phyloP scores from a whole-genome alignment of 35 echinoderm and acorn worm species.

The Eucidaris tribuloides region DNA sequence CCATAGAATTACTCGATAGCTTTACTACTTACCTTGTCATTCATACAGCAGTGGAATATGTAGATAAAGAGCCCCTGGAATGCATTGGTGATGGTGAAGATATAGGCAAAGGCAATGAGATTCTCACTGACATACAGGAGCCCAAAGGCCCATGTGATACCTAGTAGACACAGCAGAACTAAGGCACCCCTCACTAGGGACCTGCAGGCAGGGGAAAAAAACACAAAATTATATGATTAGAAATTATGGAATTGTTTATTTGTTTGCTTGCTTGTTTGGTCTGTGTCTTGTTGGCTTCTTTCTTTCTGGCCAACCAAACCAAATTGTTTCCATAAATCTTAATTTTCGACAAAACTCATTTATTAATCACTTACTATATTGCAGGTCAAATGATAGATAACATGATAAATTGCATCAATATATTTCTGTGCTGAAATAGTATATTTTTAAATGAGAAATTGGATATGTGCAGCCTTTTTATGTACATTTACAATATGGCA shows the following conservation, averaged over 20 bases:
- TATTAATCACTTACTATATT: too few relatives aligned
- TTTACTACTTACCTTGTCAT: slow-evolving; percentile 83
- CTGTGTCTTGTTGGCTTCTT: slow-evolving; percentile 69
- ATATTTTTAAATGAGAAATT: too few relatives aligned
- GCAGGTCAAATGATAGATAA: too few relatives aligned
- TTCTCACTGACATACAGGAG: slow-evolving; percentile 74
- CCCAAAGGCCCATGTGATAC: slow-evolving; percentile 94
- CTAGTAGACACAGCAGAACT: slow-evolving; percentile 86
- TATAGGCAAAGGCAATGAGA: slow-evolving; percentile 71
- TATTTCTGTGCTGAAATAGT: too few relatives aligned
- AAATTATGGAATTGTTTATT: too few relatives aligned
- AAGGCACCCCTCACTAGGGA: slow-evolving; percentile 73
- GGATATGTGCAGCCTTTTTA: too few relatives aligned
- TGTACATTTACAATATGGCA: too few relatives aligned
- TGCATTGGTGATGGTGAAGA: slow-evolving; percentile 91
- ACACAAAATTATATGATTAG: too few relatives aligned
- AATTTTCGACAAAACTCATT: too few relatives aligned
- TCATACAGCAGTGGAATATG: slow-evolving; percentile 93
- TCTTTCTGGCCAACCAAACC: too few relatives aligned
- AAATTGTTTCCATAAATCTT: too few relatives aligned
- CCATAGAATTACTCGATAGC: background rate
- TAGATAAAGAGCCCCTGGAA: slow-evolving; percentile 91
- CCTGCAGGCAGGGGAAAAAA: slow-evolving; percentile 20
- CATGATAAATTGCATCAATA: too few relatives aligned
- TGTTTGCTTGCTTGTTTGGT: slow-evolving; percentile 82